A percentile compares a stretch with the other conserved stretches of the same genome.
Conservation (phyloP, 2,113 vertebrate genomes). For the Meleagris gallopavo region DNA sequence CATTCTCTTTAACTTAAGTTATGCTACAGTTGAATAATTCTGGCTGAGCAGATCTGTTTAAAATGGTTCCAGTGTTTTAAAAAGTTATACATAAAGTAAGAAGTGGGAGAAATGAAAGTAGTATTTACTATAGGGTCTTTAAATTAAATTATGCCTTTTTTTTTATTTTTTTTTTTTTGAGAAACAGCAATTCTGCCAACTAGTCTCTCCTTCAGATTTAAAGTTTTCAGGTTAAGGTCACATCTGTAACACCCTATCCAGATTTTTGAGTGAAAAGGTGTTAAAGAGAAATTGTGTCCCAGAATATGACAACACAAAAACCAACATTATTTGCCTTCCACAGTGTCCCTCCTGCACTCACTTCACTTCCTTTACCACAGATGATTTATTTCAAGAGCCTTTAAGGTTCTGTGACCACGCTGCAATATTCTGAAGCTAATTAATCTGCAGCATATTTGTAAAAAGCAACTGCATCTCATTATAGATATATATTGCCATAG, state of each 20-base stretch:
- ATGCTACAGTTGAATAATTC: neutral
- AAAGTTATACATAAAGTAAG: neutral
- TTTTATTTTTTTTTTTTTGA: neutral
- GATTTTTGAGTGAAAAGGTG: neutral
- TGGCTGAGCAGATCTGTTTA: conserved; percentile 18
- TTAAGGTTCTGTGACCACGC: conserved; percentile 38
- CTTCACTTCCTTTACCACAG: neutral
- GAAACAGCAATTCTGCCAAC: neutral
- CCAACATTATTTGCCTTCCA: neutral
- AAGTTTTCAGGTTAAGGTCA: neutral
- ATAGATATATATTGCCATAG: conserved; percentile 39
- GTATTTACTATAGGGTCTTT: neutral
- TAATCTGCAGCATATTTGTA: conserved; percentile 45
- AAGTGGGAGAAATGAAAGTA: neutral
- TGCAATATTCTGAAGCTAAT: conserved; percentile 45
- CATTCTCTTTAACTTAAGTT: neutral
- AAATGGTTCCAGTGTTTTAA: too few relatives aligned
- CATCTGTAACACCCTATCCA: neutral
- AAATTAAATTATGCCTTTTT: too few relatives aligned
- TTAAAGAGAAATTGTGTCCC: neutral
- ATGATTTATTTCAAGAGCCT: neutral
- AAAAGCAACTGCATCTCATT: conserved; percentile 54
- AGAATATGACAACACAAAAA: neutral
- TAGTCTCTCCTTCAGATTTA: neutral
- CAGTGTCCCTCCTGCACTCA: neutral